Evolutionary conservation across 1,140 invertebrate genomes (phyloP).

Genomic region (Drosophila takahashii): DNA sequence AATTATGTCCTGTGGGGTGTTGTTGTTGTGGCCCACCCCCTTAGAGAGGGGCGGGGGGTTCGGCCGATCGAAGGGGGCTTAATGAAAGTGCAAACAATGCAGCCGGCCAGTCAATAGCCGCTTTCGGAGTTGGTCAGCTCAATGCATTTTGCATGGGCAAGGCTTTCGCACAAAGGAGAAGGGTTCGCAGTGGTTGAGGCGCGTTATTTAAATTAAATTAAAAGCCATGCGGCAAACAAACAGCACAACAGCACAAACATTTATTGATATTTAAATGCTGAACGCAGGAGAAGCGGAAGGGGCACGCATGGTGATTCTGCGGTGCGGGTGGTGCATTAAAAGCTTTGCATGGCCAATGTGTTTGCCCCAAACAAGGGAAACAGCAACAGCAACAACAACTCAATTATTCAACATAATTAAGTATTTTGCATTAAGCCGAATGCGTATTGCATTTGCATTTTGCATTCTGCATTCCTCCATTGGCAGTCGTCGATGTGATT

Average conservation of each 20-base stretch:
- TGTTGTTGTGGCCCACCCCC: neutral
- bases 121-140: conserved; percentile 54
- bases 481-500: conserved; percentile 49
- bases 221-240: conserved; percentile 72
- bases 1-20: conserved; percentile 44
- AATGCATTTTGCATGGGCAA: conserved; percentile 51
- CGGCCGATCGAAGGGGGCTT: conserved; percentile 25
- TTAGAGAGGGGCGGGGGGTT: conserved; percentile 9
- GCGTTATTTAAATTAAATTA: conserved; percentile 81
- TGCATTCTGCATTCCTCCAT: conserved; percentile 22
- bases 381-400: conserved; percentile 64
- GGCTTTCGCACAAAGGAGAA: conserved; percentile 2
- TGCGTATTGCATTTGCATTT: conserved; percentile 59
- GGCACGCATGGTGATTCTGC: conserved; percentile 38
- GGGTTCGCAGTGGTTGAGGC: conserved; percentile 13
- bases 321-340: conserved; percentile 73
- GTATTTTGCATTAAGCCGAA: conserved; percentile 78
- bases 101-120: conserved; percentile 25
- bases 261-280: conserved; percentile 80
- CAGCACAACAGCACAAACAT: conserved; percentile 66
- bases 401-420: conserved; percentile 83
- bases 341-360: conserved; percentile 79
- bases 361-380: conserved; percentile 65
- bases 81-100: conserved; percentile 74
- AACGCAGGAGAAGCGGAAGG: conserved; percentile 26